A percentile compares a stretch with the other conserved stretches of the same genome.
Conservation (phyloP, 2,113 vertebrate species). For the Phylloscopus whistleri region DNA sequence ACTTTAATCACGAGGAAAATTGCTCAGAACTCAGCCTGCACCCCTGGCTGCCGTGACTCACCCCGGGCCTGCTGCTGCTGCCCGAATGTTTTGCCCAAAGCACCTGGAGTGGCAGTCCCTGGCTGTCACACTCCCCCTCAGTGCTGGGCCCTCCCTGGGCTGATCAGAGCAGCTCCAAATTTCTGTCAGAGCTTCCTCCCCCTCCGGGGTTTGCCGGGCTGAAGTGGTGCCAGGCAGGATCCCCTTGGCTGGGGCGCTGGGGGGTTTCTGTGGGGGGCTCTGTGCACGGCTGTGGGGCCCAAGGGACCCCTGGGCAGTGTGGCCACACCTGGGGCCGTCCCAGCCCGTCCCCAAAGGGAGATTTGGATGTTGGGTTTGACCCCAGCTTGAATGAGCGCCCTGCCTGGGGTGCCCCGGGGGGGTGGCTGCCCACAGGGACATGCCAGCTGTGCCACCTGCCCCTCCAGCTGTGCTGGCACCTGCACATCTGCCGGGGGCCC, state of each 20-base stretch:
- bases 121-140: not conserved
- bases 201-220: not conserved
- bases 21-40: not conserved
- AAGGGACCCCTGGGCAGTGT: not conserved
- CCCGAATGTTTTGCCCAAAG: constrained; percentile 22
- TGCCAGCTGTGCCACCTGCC: accelerated
- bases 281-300: not conserved
- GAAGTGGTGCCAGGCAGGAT: not conserved
- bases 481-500: not conserved
- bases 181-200: not conserved
- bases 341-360: not conserved
- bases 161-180: not conserved
- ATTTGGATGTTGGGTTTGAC: not conserved
- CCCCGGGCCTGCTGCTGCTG: not conserved
- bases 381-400: not conserved
- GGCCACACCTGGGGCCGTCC: accelerated
- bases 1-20: not conserved
- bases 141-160: not conserved
- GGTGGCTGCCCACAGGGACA: not conserved
- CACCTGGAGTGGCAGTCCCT: not conserved
- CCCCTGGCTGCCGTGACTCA: constrained; percentile 18
- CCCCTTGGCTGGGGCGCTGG: accelerated
- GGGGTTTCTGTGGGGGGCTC: not conserved
- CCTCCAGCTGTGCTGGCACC: not conserved
- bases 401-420: not conserved